phyloP scores from a whole-genome alignment of 1,140 invertebrate genomes.

The Adoxophyes honmai region DNA sequence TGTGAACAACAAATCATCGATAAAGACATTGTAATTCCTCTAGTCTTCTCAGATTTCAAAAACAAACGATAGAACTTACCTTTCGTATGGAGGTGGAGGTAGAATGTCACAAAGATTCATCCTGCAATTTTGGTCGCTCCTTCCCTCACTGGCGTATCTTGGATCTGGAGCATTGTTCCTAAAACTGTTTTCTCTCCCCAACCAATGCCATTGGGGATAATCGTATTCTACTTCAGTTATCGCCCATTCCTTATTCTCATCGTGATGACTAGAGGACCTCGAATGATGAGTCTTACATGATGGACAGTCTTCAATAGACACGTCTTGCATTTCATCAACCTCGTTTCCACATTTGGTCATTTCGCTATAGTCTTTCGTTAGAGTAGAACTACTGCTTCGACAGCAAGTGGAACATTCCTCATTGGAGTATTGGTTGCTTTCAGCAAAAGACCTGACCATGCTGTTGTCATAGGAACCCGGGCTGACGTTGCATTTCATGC shows the following conservation, averaged over 20 bases:
- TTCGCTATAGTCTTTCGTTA: slow-evolving; percentile 71
- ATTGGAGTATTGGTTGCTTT: slow-evolving; percentile 70
- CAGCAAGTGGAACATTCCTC: slow-evolving; percentile 72
- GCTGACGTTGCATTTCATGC: slow-evolving; percentile 67
- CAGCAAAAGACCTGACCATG: slow-evolving; percentile 63
- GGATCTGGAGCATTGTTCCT: slow-evolving; percentile 51
- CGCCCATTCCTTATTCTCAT: slow-evolving; percentile 63
- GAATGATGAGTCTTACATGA: slow-evolving; percentile 68
- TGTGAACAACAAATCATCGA: slow-evolving; percentile 36
- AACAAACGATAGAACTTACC: slow-evolving; percentile 32
- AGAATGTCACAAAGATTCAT: slow-evolving; percentile 71
- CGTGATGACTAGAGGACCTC: slow-evolving; percentile 67
- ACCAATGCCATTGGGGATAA: slow-evolving; percentile 72
- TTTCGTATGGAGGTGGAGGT: slow-evolving; percentile 69
- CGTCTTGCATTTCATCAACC: slow-evolving; percentile 56
- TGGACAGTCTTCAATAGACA: slow-evolving; percentile 66
- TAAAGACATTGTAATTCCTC: slow-evolving; percentile 7
- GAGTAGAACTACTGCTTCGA: slow-evolving; percentile 65
- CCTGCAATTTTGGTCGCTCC: slow-evolving; percentile 62
- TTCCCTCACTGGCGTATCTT: slow-evolving; percentile 47
- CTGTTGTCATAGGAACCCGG: slow-evolving; percentile 68
- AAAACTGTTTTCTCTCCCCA: slow-evolving; percentile 64
- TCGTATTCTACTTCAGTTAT: slow-evolving; percentile 68
- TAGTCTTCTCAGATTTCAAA: background rate
- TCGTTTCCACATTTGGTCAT: slow-evolving; percentile 72